Base-by-base conservation (phyloP, 2,113 vertebrate species). In the Odocoileus hemionus region DNA sequence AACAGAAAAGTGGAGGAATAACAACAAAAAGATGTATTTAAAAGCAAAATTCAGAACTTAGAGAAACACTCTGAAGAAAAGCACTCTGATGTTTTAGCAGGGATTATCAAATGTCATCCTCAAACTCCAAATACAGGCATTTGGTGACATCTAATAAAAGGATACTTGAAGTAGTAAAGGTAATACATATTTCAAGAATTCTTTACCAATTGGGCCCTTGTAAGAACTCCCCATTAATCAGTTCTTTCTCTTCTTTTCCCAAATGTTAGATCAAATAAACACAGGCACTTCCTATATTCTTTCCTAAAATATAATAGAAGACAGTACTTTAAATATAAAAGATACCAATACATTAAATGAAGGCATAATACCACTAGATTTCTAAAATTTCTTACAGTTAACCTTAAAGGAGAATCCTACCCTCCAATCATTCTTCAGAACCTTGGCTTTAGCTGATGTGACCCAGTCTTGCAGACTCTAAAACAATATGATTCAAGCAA, bases 41-140 rank as follows among this genome's bases (percentile, higher is more conserved):
- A 96, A 94, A 91, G 7, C 8, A 87, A 92, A 95, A 54, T 82
- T 93, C 26, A 74, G 50, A 96, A 92, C 33, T 89, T 74, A 36
- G 57, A 45, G 80, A 83, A 70, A 13, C 54, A 58, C 55, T 57
- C 76, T 90, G 54, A 74, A 39, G 57, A 67, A 96, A 79, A 96
- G n/a, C 28, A 79, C 14, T 92, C 47, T 30, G 19, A 45, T 47
- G 14, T 80, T 94, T 88, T 85, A 74, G 57, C 23, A 60, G 50
- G 3, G 7, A 67, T 47, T 61, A 78, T 30, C 7, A 82, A 58
- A 54, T 64, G 9, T 26, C 33, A 55, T 79, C n/a, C 64, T 50
- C 52, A 91, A 85, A 94, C 14, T 54, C 80, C 28, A 94, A 52
- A 74, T 39, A 50, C 21, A 89, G 60, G 55, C 58, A 33, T n/a